These are phyloP conservation scores for Trachymyrmex cornetzi DNA, from an alignment of 1,140 invertebrate genomes.

Conservation along the genomic window DNA sequence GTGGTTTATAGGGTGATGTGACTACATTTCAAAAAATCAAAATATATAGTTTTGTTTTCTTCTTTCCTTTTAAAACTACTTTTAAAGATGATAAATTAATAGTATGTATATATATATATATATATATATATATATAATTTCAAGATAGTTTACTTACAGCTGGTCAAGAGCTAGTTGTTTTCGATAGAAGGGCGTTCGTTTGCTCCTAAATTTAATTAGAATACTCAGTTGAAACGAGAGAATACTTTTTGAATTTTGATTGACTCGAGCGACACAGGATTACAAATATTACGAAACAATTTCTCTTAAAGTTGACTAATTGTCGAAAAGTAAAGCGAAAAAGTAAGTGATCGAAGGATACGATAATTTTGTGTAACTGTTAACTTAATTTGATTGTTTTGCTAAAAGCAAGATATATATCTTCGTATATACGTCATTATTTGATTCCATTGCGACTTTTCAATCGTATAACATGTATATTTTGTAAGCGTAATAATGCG, in stretches of 20 bases:
- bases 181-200: neutral
- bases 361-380: neutral
- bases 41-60: neutral
- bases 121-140: too few relatives aligned
- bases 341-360: neutral
- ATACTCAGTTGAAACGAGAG: neutral
- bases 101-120: too few relatives aligned
- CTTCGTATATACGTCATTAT: neutral
- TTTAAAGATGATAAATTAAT: neutral
- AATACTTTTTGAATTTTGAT: neutral
- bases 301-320: neutral
- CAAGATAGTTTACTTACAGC: too few relatives aligned
- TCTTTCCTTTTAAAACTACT: neutral
- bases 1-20: neutral
- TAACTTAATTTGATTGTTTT: neutral
- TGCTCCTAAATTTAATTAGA: neutral
- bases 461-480: constrained; percentile 9
- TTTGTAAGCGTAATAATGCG: neutral
- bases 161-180: neutral
- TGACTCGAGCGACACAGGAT: neutral
- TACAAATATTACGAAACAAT: neutral
- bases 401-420: neutral
- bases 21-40: neutral
- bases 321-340: neutral
- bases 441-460: neutral